A percentile compares a stretch with the other conserved stretches of the same genome.
Conservation (phyloP, 37 sponge, comb jelly and placozoan species). For the Aplysina aerophoba region DNA sequence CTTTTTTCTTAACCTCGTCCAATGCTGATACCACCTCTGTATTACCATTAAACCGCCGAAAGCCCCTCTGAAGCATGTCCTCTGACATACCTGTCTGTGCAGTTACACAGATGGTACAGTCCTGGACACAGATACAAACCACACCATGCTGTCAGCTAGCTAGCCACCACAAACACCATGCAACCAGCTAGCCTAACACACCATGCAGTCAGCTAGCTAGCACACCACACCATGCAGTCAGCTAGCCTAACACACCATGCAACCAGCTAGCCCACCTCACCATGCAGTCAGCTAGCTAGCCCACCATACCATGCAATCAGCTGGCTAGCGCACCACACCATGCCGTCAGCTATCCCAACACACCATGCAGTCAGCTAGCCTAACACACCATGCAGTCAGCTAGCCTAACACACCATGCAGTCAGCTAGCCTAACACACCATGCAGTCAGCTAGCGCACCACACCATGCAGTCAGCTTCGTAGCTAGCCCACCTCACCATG, state of each 20-base stretch:
- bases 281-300: neutral
- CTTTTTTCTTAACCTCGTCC: slow-evolving; percentile 32
- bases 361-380: neutral
- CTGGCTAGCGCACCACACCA: neutral
- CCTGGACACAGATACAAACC: neutral
- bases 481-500: neutral
- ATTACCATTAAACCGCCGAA: slow-evolving; percentile 5
- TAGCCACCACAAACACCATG: too few relatives aligned
- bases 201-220: neutral
- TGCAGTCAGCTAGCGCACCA: too few relatives aligned
- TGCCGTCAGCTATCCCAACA: neutral
- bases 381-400: neutral
- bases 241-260: neutral
- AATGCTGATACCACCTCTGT: neutral
- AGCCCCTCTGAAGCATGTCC: slow-evolving; percentile 40
- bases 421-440: too few relatives aligned
- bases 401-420: too few relatives aligned
- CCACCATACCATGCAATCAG: too few relatives aligned
- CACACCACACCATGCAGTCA: neutral
- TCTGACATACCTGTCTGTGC: slow-evolving; percentile 41
- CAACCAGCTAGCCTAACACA: neutral
- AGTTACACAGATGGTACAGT: slow-evolving; percentile 10
- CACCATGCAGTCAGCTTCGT: neutral
- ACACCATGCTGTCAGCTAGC: neutral
- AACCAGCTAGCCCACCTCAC: neutral